Evolutionary conservation across 2,888 invertebrate genomes (phyloP).

Genomic region (Drosophila vallismaia): DNA sequence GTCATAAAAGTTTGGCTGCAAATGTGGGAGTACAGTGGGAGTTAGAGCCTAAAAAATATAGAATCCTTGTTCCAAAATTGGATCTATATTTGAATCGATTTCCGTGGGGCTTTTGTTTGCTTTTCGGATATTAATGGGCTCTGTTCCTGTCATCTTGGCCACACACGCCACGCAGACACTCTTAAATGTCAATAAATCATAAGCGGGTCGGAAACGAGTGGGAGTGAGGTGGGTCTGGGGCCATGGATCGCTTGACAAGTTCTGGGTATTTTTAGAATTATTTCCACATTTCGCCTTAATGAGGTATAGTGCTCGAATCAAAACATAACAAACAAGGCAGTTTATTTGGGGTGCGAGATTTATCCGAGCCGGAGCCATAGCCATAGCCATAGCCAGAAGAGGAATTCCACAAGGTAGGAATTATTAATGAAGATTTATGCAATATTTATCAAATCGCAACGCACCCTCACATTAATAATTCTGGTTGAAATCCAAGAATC

Average conservation of each 20-base stretch:
- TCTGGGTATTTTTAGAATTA: conserved; percentile 46
- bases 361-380: too few species aligned
- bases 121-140: conserved; percentile 41
- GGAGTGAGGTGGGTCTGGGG: conserved; percentile 6
- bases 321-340: conserved; percentile 51
- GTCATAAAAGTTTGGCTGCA: conserved; percentile 36
- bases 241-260: conserved; percentile 45
- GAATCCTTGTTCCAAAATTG: not conserved
- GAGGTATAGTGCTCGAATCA: conserved; percentile 61
- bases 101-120: conserved; percentile 7
- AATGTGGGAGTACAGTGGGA: conserved; percentile 10
- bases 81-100: not conserved
- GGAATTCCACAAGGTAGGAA: not conserved
- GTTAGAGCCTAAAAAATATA: too few species aligned
- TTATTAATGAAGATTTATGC: conserved; percentile 40
- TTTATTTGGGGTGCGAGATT: conserved; percentile 49
- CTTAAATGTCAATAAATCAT: conserved; percentile 77
- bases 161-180: conserved; percentile 32
- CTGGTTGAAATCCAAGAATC: conserved; percentile 29
- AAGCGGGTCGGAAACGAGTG: conserved; percentile 25
- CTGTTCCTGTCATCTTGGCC: conserved; percentile 26
- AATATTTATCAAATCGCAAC: conserved; percentile 38
- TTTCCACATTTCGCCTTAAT: conserved; percentile 52
- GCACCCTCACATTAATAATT: conserved; percentile 28
- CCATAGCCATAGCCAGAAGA: too few species aligned